A percentile compares a stretch with the other conserved stretches of the same genome.
phyloP scores from a whole-genome alignment of 2,797 vertebrate genomes.

The Calcarius lapponicus region DNA sequence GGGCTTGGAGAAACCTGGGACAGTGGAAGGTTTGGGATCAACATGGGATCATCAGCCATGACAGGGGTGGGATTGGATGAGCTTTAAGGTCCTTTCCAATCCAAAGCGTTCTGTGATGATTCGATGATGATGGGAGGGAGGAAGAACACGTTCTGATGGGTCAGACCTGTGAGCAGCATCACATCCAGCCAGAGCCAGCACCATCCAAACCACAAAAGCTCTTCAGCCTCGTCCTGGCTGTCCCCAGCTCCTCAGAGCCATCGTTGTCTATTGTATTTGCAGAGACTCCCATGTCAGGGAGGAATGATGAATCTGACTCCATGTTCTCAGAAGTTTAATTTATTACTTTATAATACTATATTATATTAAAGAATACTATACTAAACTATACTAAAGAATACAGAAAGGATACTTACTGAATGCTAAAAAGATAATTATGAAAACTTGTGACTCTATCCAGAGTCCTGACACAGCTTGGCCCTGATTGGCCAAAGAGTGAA shows the following conservation, averaged over 20 bases:
- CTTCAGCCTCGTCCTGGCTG: rapidly evolving
- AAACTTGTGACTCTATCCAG: rapidly evolving
- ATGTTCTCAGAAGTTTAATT: background rate
- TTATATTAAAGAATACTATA: background rate
- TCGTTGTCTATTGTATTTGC: too few species aligned
- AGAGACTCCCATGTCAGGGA: too few species aligned
- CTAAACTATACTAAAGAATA: too few species aligned
- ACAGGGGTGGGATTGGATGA: rapidly evolving
- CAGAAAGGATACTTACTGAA: too few species aligned
- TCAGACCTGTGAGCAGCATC: background rate
- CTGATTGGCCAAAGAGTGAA: background rate
- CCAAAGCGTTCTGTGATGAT: background rate
- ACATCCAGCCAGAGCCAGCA: background rate
- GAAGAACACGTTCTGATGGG: background rate
- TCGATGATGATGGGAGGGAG: rapidly evolving
- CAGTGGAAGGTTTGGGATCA: background rate
- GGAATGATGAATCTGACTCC: background rate
- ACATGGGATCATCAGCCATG: too few species aligned
- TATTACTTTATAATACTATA: background rate
- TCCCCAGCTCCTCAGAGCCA: background rate
- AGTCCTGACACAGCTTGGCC: too few species aligned
- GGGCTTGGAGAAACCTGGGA: background rate
- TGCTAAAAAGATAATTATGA: too few species aligned
- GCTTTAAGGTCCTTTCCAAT: background rate
- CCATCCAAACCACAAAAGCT: background rate